Base-by-base conservation (phyloP, 2,113 vertebrate genomes). In the Rhinopomastus cyanomelas region DNA sequence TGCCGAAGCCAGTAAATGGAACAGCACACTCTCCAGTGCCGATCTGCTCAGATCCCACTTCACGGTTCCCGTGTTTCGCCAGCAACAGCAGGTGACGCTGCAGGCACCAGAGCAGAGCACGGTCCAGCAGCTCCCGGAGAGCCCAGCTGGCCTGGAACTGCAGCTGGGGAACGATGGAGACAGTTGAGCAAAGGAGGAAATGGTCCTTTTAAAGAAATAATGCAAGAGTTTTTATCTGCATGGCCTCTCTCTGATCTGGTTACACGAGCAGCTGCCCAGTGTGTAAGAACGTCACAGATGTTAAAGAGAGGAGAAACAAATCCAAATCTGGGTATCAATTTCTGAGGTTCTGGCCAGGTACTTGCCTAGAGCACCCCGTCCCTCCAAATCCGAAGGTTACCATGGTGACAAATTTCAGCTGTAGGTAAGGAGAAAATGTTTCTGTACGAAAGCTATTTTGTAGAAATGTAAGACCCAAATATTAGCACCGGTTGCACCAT, bases 351-450 rank as follows among this genome's bases (percentile, higher is more conserved):
- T 6, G 29, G 49, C 26, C 81, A 79, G 42, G 36, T 66, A 90
- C 82, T 85, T 94, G 74, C 92, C 82, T 87, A 89, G n/a, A 90
- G 74, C 89, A 91, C 71, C 90, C 86, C 60, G 8, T 71, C 78
- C 78, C 75, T 95, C 93, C 93, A 93, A 90, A 92, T 61, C 83
- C 76, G 81, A 73, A 83, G 67, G 95, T 97, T 96, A 75, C 95
- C 91, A 97, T 96, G 93, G 95, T 80, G 90, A 96, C 92, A 88
- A 83, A 93, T 95, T 93, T 95, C 94, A 82, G 91, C 92, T 74
- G 85, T 95, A 96, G 89, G 92, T 95, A 94, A 91, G 88, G 91
- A 77, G 93, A 78, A 92, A 91, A 68, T 67, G 66, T 90, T 96
- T 96, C 90, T 86, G 29, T 87, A 79, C 69, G 68, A 95, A 88